Evolutionary conservation across 2,797 vertebrate genomes (phyloP), one percentile per base, ranked within the genome.

Genomic region (Platyrinchus mystaceus): DNA sequence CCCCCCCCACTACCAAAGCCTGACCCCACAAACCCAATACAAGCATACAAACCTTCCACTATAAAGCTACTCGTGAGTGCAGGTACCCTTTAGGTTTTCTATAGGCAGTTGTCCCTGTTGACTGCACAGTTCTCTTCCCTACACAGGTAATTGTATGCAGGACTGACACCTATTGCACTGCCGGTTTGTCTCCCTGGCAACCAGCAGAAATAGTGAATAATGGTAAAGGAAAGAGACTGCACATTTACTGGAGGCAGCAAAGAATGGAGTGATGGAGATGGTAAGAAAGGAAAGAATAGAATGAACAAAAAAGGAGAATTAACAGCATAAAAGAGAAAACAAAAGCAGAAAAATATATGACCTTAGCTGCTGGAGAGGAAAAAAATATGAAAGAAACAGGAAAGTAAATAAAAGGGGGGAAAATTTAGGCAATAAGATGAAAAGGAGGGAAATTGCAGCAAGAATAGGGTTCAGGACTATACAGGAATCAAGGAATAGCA

Each of bases 171-270:
- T 89, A 71, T 37, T 91, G 79, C 94, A 49, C 67, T 91, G 93
- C 78, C 91, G 90, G 78, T 84, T 86, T 89, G 93, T 97, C 67
- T 91, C 95, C 95, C 62, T 96, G 92, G 94, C 84, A 95, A 97
- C 94, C 74, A 56, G 83, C 87, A 92, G 79, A 62, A 75, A 15
- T 59, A 62, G 79, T 44, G 84, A 87, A 50, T 37, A 82, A 77
- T 67, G 81, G 60, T 49, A 39, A 74, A 76, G 84, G 68, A 89
- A 62, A 66, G 66, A 34, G 30, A 79, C 50, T 91, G 87, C 76
- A 91, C 18, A 3, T 74, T 87, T 77, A 83, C 49, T 0, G 1
- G 39, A 84, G 73, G n/a, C 84, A 67, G 82, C 71, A 70, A 86
- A 76, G 56, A 59, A 46, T 8, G 1, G 53, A 79, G 49, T 12